These are phyloP conservation scores for Misgurnus anguillicaudatus DNA, from an alignment of 2,113 vertebrate species.

Conservation along the genomic window DNA sequence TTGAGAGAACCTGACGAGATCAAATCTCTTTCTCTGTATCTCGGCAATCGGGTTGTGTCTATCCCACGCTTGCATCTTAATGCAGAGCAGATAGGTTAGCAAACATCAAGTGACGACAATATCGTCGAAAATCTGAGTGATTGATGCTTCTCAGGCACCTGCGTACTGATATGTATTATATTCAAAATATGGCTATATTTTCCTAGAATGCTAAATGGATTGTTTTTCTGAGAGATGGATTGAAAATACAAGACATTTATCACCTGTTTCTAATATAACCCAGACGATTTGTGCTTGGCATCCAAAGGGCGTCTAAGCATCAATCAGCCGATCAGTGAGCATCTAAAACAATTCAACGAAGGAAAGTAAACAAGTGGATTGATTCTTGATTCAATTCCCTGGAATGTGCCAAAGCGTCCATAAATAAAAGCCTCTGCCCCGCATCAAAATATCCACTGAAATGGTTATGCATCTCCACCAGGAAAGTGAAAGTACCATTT, in stretches of 20 bases:
- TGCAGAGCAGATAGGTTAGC: conserved; percentile 14
- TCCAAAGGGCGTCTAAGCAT: neutral
- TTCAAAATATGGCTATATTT: conserved; percentile 42
- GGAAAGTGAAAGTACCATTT: conserved; percentile 49
- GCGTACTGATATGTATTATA: neutral
- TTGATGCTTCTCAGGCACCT: conserved; percentile 10
- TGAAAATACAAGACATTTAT: conserved; percentile 5
- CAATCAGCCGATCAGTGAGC: neutral
- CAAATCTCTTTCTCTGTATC: conserved; percentile 11
- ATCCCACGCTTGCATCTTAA: conserved; percentile 12
- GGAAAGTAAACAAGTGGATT: conserved; percentile 20
- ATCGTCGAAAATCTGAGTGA: neutral
- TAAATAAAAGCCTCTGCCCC: conserved; percentile 2
- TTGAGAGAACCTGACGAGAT: conserved; percentile 42
- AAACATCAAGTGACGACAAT: conserved; percentile 11
- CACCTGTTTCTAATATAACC: conserved; percentile 11
- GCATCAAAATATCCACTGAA: conserved; percentile 23
- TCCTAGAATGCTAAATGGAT: conserved; percentile 24
- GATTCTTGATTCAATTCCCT: conserved; percentile 27
- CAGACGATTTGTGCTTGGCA: neutral
- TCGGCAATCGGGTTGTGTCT: conserved; percentile 5
- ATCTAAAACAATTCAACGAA: conserved; percentile 2
- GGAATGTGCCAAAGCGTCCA: conserved; percentile 36
- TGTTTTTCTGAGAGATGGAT: conserved; percentile 1
- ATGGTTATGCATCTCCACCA: conserved; percentile 15